phyloP scores from a whole-genome alignment of 1,140 invertebrate genomes.

The Zaprionus vittiger region DNA sequence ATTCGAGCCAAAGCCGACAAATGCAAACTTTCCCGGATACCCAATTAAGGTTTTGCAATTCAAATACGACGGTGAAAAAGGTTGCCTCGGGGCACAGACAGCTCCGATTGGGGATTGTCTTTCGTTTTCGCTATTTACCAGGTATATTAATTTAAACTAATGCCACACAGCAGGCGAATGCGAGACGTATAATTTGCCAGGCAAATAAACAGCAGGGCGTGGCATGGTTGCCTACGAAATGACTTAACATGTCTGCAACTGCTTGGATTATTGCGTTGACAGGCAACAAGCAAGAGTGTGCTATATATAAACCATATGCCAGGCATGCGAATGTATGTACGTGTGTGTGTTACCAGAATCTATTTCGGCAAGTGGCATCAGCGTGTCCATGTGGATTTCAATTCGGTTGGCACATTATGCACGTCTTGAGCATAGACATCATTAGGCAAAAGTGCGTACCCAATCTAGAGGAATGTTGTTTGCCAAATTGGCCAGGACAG shows the following conservation, averaged over 20 bases:
- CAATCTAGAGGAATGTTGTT: constrained; percentile 25
- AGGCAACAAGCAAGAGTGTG: constrained; percentile 28
- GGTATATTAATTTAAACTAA: constrained; percentile 73
- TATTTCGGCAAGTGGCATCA: neutral
- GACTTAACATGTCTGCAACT: constrained; percentile 73
- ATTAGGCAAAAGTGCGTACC: constrained; percentile 56
- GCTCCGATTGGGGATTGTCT: constrained; percentile 1
- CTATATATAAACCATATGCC: constrained; percentile 37
- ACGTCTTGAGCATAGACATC: constrained; percentile 62
- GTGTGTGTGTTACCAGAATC: neutral
- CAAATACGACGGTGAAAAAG: neutral
- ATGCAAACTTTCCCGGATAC: neutral
- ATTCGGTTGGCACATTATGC: constrained; percentile 35
- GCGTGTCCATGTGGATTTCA: constrained; percentile 3
- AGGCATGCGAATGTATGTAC: neutral
- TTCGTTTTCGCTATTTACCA: constrained; percentile 34
- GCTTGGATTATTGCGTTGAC: constrained; percentile 72
- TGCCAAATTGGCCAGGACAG: constrained; percentile 61
- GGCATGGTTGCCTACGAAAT: constrained; percentile 53
- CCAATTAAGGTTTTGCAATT: constrained; percentile 53
- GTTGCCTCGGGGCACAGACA: constrained; percentile 16
- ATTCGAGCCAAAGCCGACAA: neutral
- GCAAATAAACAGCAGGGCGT: constrained; percentile 27
- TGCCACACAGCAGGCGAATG: constrained; percentile 61
- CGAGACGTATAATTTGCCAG: constrained; percentile 61